phyloP scores from a whole-genome alignment of 2,113 vertebrate genomes.

The Phrynosoma blainvillii region DNA sequence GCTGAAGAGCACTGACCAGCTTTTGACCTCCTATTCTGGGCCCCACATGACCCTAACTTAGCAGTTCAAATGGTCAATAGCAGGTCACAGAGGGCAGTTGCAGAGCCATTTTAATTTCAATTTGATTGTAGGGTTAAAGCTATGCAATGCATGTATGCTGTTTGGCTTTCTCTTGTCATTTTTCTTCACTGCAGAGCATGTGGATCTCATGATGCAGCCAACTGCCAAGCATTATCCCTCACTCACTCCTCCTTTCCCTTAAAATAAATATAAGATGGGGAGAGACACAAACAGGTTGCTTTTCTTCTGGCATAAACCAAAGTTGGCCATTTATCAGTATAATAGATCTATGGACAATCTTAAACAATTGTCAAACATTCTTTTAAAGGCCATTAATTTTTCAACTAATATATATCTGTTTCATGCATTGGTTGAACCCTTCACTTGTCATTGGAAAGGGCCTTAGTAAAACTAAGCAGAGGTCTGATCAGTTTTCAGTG shows the following conservation, averaged over 20 bases:
- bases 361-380: constrained; percentile 91
- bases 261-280: constrained; percentile 28
- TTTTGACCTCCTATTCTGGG: constrained; percentile 91
- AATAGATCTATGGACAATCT: constrained; percentile 85
- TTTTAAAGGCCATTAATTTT: constrained; percentile 88
- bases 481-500: constrained; percentile 84
- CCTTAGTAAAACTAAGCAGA: constrained; percentile 82
- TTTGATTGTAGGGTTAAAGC: constrained; percentile 78
- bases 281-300: constrained; percentile 3
- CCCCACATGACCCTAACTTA: constrained; percentile 87
- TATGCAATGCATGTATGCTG: constrained; percentile 71
- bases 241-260: not conserved
- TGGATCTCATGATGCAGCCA: constrained; percentile 43
- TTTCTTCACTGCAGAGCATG: constrained; percentile 38
- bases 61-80: constrained; percentile 96
- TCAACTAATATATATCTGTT: constrained; percentile 83
- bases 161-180: constrained; percentile 51
- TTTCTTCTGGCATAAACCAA: constrained; percentile 51
- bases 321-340: constrained; percentile 83
- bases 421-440: constrained; percentile 81
- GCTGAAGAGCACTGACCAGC: constrained; percentile 85
- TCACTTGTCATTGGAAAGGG: constrained; percentile 79
- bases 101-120: constrained; percentile 77
- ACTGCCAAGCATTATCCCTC: not conserved
- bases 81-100: constrained; percentile 85